Percentiles rank a stretch among this genome's conserved stretches.
These are phyloP conservation scores for Misgurnus mizolepis DNA, from an alignment of 2,113 vertebrate genomes.

Conservation along the genomic window DNA sequence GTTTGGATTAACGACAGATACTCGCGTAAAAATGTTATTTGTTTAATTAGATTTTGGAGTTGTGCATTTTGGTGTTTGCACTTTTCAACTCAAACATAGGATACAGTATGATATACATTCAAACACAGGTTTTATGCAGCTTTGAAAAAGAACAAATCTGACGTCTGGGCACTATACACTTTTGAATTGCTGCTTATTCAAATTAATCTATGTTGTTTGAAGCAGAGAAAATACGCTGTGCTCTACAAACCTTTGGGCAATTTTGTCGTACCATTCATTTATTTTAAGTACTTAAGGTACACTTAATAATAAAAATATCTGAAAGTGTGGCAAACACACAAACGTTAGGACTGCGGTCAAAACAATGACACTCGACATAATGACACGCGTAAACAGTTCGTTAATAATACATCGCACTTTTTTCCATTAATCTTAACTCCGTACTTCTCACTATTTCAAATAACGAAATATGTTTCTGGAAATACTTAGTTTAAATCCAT, in stretches of 20 bases:
- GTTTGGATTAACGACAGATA: too few species aligned
- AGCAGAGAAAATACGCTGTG: background rate
- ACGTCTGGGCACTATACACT: too few species aligned
- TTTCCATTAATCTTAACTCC: slow-evolving; percentile 90
- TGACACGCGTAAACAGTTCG: slow-evolving; percentile 20
- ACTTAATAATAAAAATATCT: slow-evolving; percentile 22
- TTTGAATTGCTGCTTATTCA: too few species aligned
- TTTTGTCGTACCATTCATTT: slow-evolving; percentile 39
- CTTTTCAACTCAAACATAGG: too few species aligned
- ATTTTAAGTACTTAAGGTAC: slow-evolving; percentile 45
- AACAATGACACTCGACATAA: slow-evolving; percentile 39
- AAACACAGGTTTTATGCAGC: too few species aligned
- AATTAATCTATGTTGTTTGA: too few species aligned
- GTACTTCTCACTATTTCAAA: slow-evolving; percentile 89
- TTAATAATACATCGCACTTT: slow-evolving; percentile 59
- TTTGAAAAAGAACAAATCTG: too few species aligned
- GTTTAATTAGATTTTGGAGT: too few species aligned
- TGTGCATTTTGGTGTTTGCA: background rate
- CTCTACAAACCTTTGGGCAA: background rate
- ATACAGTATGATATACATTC: too few species aligned
- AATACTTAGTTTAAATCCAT: slow-evolving; percentile 78
- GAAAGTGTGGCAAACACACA: slow-evolving; percentile 47
- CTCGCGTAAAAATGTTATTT: too few species aligned
- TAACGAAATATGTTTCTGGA: slow-evolving; percentile 86
- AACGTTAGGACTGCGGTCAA: slow-evolving; percentile 22